Base-by-base conservation (phyloP, 2,797 vertebrate species). In the Brachyalestes nurse region DNA sequence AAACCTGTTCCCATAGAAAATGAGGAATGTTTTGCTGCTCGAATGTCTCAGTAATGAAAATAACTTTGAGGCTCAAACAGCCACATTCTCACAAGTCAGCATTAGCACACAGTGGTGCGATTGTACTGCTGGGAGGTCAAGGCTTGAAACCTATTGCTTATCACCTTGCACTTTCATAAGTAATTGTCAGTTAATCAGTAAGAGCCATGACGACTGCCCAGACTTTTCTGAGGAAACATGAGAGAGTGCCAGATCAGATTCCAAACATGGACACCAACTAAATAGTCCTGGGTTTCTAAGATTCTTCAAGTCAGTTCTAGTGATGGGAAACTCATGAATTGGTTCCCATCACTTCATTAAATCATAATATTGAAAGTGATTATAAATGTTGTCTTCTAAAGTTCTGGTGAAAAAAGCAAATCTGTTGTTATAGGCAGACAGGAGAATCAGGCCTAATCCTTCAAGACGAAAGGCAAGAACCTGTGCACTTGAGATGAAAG, bases 21-120 rank as follows among this genome's bases (percentile, higher is more conserved):
- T 85, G 75, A 58, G 87, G 79, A 87, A 84, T 86, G 81, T 62
- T 80, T 83, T 65, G 10, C 42, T 82, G 64, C 23, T 79, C 28
- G 45, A 23, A 75, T 73, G 57, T 76, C 45, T 28, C 25, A 28
- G 49, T 38, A 80, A 51, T 34, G 42, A 47, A 49, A 47, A 49
- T 67, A 38, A 47, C 47, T 69, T 38, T 42, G 17, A 16, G 28
- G 34, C 45, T 73, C 55, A 53, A 64, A 70, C 34, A 61, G 25
- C 34, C 38, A 66, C 9, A 64, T 42, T 60, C 55, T n/a, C 25
- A 19, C 38, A 9, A 19, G 25, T 76, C 77, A 70, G 55, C 34
- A 64, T 12, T 25, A 23, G 61, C 23, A 57, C 77, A 75, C 49
- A 79, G 42, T 58, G 66, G 21, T 57, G 62, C 14, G 38, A 69